Conservation (phyloP, 2,888 invertebrate genomes). For the Limnephilus marmoratus region DNA sequence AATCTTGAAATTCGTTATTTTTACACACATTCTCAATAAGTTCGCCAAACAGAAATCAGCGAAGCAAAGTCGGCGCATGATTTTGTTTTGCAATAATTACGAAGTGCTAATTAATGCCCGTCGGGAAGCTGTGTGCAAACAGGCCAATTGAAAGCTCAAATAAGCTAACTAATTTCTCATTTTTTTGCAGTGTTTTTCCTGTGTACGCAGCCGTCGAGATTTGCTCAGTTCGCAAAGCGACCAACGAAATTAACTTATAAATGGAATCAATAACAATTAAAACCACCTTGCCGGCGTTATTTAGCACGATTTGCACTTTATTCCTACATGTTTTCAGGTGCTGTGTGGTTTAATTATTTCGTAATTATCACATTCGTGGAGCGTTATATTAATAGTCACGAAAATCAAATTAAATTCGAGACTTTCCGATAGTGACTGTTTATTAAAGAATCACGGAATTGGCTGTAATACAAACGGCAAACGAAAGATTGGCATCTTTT, state of each 20-base stretch:
- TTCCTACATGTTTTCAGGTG: constrained; percentile 13
- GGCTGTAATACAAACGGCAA: neutral
- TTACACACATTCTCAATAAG: neutral
- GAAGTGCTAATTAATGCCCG: constrained; percentile 27
- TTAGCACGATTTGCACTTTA: constrained; percentile 39
- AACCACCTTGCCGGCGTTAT: constrained; percentile 24
- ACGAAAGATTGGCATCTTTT: neutral
- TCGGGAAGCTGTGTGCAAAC: neutral
- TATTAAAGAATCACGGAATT: constrained; percentile 38
- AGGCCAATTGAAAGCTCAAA: constrained; percentile 25
- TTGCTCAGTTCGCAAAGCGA: neutral
- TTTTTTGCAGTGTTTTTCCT: constrained; percentile 1
- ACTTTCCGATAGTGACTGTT: constrained; percentile 23
- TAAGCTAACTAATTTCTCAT: neutral
- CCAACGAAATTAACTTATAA: neutral
- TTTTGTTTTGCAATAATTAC: constrained; percentile 43
- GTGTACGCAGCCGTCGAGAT: constrained; percentile 8
- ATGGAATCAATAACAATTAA: constrained; percentile 15
- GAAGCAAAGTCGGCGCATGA: constrained; percentile 22
- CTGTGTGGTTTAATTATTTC: constrained; percentile 34
- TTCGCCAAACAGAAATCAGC: neutral
- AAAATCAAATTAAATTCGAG: constrained; percentile 24
- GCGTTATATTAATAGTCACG: constrained; percentile 33
- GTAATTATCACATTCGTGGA: constrained; percentile 33
- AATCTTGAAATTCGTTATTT: neutral